Evolutionary conservation across 2,797 vertebrate species (phyloP).

Genomic region (Poeciliopsis presidionis): DNA sequence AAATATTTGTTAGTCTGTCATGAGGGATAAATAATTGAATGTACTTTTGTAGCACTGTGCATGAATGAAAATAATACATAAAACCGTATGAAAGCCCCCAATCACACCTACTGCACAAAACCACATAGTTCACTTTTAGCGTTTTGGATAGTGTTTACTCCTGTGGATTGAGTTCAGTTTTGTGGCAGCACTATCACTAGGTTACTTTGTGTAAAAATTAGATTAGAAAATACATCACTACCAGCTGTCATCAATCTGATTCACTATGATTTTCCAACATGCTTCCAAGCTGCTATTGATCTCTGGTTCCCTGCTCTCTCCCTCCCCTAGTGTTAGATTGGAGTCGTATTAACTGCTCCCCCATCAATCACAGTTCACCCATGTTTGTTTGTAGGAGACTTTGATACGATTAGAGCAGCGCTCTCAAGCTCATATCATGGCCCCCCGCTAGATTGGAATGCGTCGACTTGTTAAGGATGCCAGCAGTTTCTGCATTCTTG

Average conservation of each 20-base stretch:
- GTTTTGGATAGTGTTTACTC: constrained; percentile 48
- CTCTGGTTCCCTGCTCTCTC: constrained; percentile 42
- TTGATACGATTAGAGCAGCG: constrained; percentile 75
- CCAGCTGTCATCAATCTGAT: constrained; percentile 75
- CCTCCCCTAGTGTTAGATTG: constrained; percentile 43
- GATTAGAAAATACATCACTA: constrained; percentile 73
- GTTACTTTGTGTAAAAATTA: constrained; percentile 75
- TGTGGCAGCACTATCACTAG: constrained; percentile 49
- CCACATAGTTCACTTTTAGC: constrained; percentile 40
- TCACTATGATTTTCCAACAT: constrained; percentile 71
- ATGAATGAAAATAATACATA: constrained; percentile 55
- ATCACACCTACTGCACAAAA: constrained; percentile 60
- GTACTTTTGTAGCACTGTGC: constrained; percentile 51
- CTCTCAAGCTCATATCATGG: constrained; percentile 30
- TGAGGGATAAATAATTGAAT: constrained; percentile 70
- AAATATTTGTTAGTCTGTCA: constrained; percentile 73
- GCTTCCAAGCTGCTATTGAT: constrained; percentile 73
- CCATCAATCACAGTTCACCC: constrained; percentile 76
- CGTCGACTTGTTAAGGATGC: constrained; percentile 51
- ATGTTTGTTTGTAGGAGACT: constrained; percentile 77
- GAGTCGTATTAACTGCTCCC: constrained; percentile 72
- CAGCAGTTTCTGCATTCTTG: constrained; percentile 35
- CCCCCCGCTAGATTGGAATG: constrained; percentile 14
- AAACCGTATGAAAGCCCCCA: constrained; percentile 21
- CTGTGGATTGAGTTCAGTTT: constrained; percentile 52